Conservation (phyloP, 1,140 invertebrate species). For the Centruroides sculpturatus region DNA sequence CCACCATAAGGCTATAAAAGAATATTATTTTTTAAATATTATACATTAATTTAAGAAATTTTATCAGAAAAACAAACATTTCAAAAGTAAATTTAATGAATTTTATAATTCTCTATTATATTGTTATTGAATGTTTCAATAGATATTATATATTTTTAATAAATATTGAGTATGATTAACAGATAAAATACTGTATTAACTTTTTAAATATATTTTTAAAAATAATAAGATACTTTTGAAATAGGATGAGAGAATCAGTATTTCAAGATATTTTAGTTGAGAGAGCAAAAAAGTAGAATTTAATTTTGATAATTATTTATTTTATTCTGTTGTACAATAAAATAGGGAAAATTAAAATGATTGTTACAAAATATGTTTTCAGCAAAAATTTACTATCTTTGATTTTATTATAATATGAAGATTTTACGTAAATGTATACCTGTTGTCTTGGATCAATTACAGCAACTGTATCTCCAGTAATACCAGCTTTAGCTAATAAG, state of each 20-base stretch:
- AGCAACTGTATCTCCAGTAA: slow-evolving; percentile 54
- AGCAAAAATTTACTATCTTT: background rate
- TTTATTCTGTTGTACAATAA: background rate
- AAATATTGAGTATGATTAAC: too few species aligned
- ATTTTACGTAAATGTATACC: slow-evolving; percentile 12
- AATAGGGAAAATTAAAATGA: background rate
- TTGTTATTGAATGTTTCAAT: too few species aligned
- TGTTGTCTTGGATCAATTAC: slow-evolving; percentile 66
- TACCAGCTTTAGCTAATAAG: slow-evolving; percentile 71
- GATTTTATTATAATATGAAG: background rate
- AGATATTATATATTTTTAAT: too few species aligned
- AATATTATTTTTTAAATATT: background rate
- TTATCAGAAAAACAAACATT: too few species aligned
- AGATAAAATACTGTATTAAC: too few species aligned
- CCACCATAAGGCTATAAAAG: slow-evolving; percentile 7
- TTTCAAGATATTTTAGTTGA: too few species aligned
- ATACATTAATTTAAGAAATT: background rate
- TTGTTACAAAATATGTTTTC: background rate
- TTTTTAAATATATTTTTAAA: too few species aligned
- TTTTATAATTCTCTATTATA: too few species aligned
- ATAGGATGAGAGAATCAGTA: too few species aligned
- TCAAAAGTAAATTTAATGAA: too few species aligned
- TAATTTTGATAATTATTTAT: background rate
- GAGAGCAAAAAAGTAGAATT: background rate
- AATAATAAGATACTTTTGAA: too few species aligned